phyloP scores from a whole-genome alignment of 2,797 vertebrate genomes.

The Lutjanus campechanus region DNA sequence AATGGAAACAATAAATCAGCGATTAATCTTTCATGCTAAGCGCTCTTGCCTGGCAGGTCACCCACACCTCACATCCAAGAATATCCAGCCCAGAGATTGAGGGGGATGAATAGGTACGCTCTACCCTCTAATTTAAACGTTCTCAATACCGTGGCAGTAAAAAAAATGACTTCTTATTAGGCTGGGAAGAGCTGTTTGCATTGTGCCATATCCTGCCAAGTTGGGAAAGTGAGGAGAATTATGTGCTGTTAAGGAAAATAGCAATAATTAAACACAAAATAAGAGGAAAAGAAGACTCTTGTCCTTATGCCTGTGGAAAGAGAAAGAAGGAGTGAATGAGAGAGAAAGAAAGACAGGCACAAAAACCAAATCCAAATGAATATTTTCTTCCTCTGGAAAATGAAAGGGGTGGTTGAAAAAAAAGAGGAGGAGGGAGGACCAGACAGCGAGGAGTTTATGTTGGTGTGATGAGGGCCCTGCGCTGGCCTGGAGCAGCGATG shows the following conservation, averaged over 20 bases:
- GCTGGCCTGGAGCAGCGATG: slow-evolving; percentile 76
- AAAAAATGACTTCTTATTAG: slow-evolving; percentile 69
- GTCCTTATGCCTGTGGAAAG: slow-evolving; percentile 70
- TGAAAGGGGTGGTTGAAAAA: slow-evolving; percentile 70
- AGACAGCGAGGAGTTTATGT: slow-evolving; percentile 80
- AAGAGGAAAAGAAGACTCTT: slow-evolving; percentile 71
- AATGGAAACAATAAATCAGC: slow-evolving; percentile 80
- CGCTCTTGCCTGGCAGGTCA: slow-evolving; percentile 70
- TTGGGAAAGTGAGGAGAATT: slow-evolving; percentile 75
- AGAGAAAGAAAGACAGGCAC: slow-evolving; percentile 65
- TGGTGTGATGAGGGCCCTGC: slow-evolving; percentile 82
- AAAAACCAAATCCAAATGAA: slow-evolving; percentile 83
- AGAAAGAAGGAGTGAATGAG: slow-evolving; percentile 54
- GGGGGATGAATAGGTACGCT: slow-evolving; percentile 70
- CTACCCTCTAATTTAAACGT: slow-evolving; percentile 79
- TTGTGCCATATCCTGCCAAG: slow-evolving; percentile 74
- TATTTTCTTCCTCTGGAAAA: slow-evolving; percentile 84
- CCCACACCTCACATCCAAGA: slow-evolving; percentile 76
- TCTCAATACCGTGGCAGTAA: slow-evolving; percentile 60
- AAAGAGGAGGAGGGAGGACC: slow-evolving; percentile 66
- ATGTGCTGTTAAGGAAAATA: slow-evolving; percentile 82
- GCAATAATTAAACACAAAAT: slow-evolving; percentile 81
- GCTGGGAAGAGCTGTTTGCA: slow-evolving; percentile 72
- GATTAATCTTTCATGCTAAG: slow-evolving; percentile 75
- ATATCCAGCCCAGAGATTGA: slow-evolving; percentile 71